Percentiles rank a stretch among this genome's conserved stretches.
Conservation (phyloP, 2,888 invertebrate genomes). For the Dione vanillae region DNA sequence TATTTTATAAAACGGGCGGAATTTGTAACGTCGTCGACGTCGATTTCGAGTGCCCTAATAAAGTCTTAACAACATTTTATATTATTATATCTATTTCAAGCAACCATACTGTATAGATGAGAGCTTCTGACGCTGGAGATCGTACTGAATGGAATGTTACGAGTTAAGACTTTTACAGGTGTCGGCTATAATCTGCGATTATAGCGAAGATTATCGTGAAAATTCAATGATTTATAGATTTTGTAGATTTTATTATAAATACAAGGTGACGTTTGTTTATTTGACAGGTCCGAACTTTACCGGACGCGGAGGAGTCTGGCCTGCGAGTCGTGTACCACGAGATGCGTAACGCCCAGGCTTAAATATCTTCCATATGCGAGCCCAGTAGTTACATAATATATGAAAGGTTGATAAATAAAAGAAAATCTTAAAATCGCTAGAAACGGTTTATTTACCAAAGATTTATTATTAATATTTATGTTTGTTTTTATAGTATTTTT, state of each 20-base stretch:
- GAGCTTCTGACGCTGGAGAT: background rate
- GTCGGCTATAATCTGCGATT: background rate
- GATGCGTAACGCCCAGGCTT: too few relatives aligned
- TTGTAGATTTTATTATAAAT: constrained; percentile 2
- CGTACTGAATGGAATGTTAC: background rate
- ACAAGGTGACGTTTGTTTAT: background rate
- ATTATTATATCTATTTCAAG: background rate
- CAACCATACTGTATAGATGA: background rate
- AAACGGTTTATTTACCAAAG: too few relatives aligned
- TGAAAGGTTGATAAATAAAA: too few relatives aligned
- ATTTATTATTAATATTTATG: too few relatives aligned
- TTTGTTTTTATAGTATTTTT: too few relatives aligned
- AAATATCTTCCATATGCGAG: too few relatives aligned
- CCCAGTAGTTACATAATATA: too few relatives aligned
- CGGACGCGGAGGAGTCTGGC: too few relatives aligned
- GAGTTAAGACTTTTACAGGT: background rate
- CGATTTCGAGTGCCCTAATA: background rate
- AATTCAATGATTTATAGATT: background rate
- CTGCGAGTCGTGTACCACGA: background rate
- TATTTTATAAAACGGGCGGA: too few relatives aligned
- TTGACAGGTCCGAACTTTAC: too few relatives aligned
- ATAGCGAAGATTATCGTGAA: background rate
- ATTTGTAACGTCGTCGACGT: too few relatives aligned
- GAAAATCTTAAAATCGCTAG: too few relatives aligned
- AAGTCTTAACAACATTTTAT: background rate